These are phyloP conservation scores for Brachyhypopomus occidentalis DNA, from an alignment of 2,113 vertebrate genomes.

Conservation along the genomic window DNA sequence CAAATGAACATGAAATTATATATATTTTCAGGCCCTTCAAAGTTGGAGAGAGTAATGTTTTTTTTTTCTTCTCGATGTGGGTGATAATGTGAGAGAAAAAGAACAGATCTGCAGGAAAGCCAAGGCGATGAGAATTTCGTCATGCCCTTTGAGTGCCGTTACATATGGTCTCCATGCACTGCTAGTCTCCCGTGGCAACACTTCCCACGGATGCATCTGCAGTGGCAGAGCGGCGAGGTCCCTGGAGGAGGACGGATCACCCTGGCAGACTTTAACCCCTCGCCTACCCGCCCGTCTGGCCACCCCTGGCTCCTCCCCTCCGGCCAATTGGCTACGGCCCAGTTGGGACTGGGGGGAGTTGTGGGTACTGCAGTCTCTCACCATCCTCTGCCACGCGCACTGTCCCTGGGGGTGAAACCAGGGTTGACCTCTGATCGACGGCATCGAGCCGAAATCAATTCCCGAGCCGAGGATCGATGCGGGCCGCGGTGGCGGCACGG, in stretches of 20 bases:
- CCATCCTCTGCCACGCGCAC: not conserved
- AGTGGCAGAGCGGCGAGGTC: conserved; percentile 63
- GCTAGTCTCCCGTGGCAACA: conserved; percentile 78
- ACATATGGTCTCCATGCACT: conserved; percentile 76
- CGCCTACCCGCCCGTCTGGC: conserved; percentile 14
- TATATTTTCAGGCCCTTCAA: conserved; percentile 27
- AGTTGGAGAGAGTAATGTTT: conserved; percentile 23
- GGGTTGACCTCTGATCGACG: conserved; percentile 34
- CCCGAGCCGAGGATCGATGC: conserved; percentile 38
- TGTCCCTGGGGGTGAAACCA: conserved; percentile 14
- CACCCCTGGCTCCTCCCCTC: not conserved
- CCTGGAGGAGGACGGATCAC: conserved; percentile 71
- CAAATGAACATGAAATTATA: conserved; percentile 21
- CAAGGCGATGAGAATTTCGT: conserved; percentile 25
- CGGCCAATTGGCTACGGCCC: no score
- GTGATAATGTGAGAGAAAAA: conserved; percentile 24
- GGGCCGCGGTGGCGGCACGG: not conserved
- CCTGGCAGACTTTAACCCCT: conserved; percentile 39
- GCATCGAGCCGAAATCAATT: conserved; percentile 39
- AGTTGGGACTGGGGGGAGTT: no score
- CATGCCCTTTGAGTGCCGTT: conserved; percentile 66
- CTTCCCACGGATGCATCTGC: conserved; percentile 78
- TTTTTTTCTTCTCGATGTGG: conserved; percentile 26
- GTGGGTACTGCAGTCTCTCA: not conserved
- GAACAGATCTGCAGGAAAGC: not conserved